phyloP scores from a whole-genome alignment of 2,113 vertebrate species.

The Apeltes quadracus region DNA sequence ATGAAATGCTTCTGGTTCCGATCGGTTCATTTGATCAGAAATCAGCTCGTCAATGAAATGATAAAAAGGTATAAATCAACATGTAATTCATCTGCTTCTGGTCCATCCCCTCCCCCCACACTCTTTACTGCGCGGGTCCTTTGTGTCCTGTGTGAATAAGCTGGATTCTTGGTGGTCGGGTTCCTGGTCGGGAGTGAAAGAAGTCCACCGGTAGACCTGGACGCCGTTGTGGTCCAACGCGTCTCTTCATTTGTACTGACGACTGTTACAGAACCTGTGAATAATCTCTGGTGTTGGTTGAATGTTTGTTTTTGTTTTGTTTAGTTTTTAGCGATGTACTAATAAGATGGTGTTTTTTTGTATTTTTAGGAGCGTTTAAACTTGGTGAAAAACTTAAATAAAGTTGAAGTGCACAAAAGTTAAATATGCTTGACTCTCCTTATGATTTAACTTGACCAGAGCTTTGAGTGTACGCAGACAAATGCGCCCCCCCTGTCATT shows the following conservation, averaged over 20 bases:
- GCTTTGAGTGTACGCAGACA: not conserved
- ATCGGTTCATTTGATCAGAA: not conserved
- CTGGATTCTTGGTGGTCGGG: not conserved
- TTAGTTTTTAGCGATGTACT: not conserved
- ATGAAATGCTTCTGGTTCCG: not conserved
- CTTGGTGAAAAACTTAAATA: constrained; percentile 33
- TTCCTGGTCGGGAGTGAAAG: not conserved
- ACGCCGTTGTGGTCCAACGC: not conserved
- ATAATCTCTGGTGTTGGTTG: not conserved
- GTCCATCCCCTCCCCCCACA: not conserved
- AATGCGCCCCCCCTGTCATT: not conserved
- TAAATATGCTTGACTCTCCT: too few relatives aligned
- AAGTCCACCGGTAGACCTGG: not conserved
- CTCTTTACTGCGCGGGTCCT: not conserved
- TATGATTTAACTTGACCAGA: too few relatives aligned
- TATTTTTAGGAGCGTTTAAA: not conserved
- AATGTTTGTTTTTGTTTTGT: not conserved
- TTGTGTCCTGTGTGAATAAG: not conserved
- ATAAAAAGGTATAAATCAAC: too few relatives aligned
- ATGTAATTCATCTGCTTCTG: not conserved
- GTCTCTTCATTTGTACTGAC: not conserved
- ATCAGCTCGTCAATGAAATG: too few relatives aligned
- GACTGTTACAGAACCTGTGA: not conserved
- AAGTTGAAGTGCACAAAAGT: constrained; percentile 33
- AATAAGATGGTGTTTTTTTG: not conserved